Conservation (phyloP, 1,140 invertebrate genomes). For the Helicoverpa armigera region DNA sequence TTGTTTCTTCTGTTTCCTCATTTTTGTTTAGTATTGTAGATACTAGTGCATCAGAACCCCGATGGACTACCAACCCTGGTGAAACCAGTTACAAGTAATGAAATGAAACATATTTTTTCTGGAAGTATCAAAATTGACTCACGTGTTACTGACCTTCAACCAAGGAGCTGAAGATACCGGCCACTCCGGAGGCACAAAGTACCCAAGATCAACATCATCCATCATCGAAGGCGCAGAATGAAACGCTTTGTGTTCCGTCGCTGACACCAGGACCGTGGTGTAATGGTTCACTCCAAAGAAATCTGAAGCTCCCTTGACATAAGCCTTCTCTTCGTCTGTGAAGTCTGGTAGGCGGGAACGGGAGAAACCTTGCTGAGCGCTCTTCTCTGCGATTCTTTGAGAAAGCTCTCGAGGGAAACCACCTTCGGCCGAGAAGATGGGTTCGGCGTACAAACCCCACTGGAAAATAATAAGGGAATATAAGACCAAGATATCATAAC, state of each 20-base stretch:
- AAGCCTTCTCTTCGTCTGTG: constrained; percentile 81
- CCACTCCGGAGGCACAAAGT: constrained; percentile 51
- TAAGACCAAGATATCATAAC: too few relatives aligned
- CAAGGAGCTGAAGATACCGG: constrained; percentile 54
- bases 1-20: too few relatives aligned
- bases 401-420: constrained; percentile 88
- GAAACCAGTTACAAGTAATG: not conserved
- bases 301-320: constrained; percentile 87
- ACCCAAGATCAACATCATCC: constrained; percentile 57
- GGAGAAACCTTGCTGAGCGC: constrained; percentile 80
- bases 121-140: not conserved
- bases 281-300: constrained; percentile 90
- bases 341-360: constrained; percentile 86
- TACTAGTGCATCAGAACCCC: too few relatives aligned
- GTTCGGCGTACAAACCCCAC: constrained; percentile 87
- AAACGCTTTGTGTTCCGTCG: constrained; percentile 48
- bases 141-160: constrained; percentile 50
- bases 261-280: constrained; percentile 71
- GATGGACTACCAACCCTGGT: too few relatives aligned
- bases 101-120: too few relatives aligned
- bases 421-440: constrained; percentile 87
- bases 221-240: constrained; percentile 59
- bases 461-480: constrained; percentile 68
- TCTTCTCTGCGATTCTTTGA: constrained; percentile 84
- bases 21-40: too few relatives aligned